Conservation (phyloP, 2,888 invertebrate species). For the Drosophila picticornis region DNA sequence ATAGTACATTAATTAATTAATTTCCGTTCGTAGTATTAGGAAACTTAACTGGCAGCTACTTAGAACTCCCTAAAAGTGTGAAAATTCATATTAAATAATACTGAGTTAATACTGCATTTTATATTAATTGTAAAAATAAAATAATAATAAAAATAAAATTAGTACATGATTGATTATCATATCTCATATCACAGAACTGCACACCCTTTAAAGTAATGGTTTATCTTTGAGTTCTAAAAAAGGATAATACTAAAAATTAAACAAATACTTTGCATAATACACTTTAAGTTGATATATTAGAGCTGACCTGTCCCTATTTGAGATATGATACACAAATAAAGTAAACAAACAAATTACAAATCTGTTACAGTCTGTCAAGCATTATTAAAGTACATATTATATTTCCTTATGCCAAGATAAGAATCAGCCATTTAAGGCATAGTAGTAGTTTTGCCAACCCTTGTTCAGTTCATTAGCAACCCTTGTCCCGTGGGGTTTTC, state of each 20-base stretch:
- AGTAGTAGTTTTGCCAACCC: constrained; percentile 19
- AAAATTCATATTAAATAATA: too few species aligned
- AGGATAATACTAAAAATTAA: not conserved
- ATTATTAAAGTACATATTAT: constrained; percentile 7
- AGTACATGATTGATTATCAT: not conserved
- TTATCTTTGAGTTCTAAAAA: not conserved
- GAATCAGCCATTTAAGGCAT: constrained; percentile 16
- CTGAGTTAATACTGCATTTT: not conserved
- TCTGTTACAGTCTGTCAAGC: not conserved
- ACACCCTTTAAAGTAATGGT: not conserved
- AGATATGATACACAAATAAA: not conserved
- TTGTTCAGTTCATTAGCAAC: constrained; percentile 45
- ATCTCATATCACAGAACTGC: not conserved
- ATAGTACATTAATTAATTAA: too few species aligned
- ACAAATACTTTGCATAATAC: not conserved
- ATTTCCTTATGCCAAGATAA: not conserved
- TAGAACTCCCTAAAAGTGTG: too few species aligned
- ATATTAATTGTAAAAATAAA: not conserved
- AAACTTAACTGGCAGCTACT: too few species aligned
- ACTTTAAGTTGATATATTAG: not conserved
- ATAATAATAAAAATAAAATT: not conserved
- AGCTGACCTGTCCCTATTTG: not conserved
- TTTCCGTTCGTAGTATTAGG: too few species aligned
- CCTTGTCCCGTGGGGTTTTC: constrained; percentile 35
- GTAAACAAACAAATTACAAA: not conserved